Percentiles rank a stretch among this genome's conserved stretches.
Conservation (phyloP, 2,797 vertebrate species). For the Helarctos malayanus region DNA sequence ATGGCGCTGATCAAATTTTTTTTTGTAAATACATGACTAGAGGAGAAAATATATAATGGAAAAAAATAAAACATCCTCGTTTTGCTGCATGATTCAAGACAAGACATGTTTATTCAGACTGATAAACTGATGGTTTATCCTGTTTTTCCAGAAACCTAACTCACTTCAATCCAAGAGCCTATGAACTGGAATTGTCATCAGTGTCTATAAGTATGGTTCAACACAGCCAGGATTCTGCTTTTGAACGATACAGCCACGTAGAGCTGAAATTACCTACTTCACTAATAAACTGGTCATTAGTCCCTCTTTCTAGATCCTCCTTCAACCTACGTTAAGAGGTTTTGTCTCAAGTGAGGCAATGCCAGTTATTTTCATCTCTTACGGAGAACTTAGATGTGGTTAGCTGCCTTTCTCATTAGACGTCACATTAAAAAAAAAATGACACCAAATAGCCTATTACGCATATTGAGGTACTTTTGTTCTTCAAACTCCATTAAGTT, state of each 20-base stretch:
- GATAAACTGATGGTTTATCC: neutral
- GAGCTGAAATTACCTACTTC: neutral
- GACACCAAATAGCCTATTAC: slow-evolving; percentile 72
- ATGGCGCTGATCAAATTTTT: neutral
- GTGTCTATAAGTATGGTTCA: neutral
- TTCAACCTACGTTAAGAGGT: neutral
- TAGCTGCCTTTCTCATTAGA: slow-evolving; percentile 78
- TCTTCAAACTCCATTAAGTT: slow-evolving; percentile 84
- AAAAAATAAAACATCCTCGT: neutral
- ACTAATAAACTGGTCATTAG: neutral
- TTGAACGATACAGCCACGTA: accelerated
- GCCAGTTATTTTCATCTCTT: slow-evolving; percentile 38
- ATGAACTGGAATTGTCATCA: neutral
- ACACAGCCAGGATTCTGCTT: neutral
- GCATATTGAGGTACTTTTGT: slow-evolving; percentile 72
- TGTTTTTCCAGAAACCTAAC: neutral
- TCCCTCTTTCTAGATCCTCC: neutral
- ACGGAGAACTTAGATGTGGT: slow-evolving; percentile 61
- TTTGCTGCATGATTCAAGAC: neutral
- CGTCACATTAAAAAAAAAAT: slow-evolving; percentile 32
- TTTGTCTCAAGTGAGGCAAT: neutral
- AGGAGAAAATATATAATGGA: neutral
- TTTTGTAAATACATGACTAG: neutral
- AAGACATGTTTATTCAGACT: neutral
- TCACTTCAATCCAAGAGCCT: neutral